Percentiles rank a stretch among this genome's conserved stretches.
Evolutionary conservation across 2,888 invertebrate species (phyloP).

Genomic region (Aplocera efformata): DNA sequence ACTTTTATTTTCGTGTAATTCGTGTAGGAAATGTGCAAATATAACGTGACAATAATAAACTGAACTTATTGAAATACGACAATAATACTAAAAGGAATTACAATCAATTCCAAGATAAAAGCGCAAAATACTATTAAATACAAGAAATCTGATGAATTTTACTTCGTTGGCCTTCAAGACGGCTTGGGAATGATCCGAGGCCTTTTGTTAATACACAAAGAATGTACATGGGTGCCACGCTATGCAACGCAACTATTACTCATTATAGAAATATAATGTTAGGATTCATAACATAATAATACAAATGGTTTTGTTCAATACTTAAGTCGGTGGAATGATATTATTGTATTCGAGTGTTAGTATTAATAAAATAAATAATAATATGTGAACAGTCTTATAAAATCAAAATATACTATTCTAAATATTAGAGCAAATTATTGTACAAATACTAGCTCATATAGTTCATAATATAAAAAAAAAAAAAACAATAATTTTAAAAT

Average conservation of each 20-base stretch:
- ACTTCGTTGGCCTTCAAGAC: no score
- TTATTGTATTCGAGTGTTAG: constrained; percentile 62
- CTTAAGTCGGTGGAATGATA: constrained; percentile 75
- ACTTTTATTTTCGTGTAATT: constrained; percentile 72
- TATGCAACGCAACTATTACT: no score
- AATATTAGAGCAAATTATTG: constrained; percentile 52
- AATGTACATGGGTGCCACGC: no score
- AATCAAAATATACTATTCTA: constrained; percentile 57
- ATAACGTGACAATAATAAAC: constrained; percentile 64
- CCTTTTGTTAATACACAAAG: no score
- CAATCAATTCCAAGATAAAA: constrained; percentile 24
- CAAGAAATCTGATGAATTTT: background rate
- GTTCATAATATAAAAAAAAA: constrained; percentile 38
- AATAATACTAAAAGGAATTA: constrained; percentile 54
- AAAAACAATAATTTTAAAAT: constrained; percentile 48
- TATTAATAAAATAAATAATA: constrained; percentile 51
- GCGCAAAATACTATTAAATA: constrained; percentile 2
- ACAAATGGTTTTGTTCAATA: constrained; percentile 62
- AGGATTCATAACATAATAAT: constrained; percentile 50
- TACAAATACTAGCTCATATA: constrained; percentile 51
- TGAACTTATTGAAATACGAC: constrained; percentile 55
- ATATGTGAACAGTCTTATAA: constrained; percentile 68
- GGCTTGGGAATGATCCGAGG: no score
- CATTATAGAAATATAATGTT: no score
- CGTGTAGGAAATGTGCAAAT: constrained; percentile 76